phyloP scores from a whole-genome alignment of 2,888 invertebrate genomes.

The Eristalis tenax region DNA sequence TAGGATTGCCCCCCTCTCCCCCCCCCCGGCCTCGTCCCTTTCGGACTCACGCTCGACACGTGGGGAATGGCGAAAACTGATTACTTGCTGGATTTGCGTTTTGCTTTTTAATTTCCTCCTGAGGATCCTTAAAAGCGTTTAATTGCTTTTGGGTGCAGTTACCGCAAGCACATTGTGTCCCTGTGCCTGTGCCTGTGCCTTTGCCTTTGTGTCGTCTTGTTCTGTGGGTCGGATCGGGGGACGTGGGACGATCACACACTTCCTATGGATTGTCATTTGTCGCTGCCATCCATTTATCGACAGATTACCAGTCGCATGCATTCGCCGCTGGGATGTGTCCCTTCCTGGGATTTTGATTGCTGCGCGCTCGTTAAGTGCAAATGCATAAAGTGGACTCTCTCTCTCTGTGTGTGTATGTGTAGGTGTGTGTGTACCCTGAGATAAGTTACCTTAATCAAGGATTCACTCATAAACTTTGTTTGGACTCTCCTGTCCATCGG shows the following conservation, averaged over 20 bases:
- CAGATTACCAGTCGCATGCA: slow-evolving; percentile 70
- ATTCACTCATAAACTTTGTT: slow-evolving; percentile 57
- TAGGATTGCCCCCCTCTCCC: slow-evolving; percentile 39
- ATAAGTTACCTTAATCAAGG: slow-evolving; percentile 71
- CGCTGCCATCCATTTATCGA: slow-evolving; percentile 58
- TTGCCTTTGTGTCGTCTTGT: not conserved
- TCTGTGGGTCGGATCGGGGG: not conserved
- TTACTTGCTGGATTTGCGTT: slow-evolving; percentile 66
- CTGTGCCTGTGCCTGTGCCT: not conserved
- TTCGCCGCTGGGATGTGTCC: slow-evolving; percentile 49
- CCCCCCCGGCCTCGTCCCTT: not conserved
- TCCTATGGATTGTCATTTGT: slow-evolving; percentile 18
- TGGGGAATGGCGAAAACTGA: slow-evolving; percentile 40
- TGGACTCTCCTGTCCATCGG: slow-evolving; percentile 16
- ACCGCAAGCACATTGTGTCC: slow-evolving; percentile 49
- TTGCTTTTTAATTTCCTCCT: slow-evolving; percentile 70
- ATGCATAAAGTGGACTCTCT: slow-evolving; percentile 51
- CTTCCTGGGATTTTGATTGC: slow-evolving; percentile 61
- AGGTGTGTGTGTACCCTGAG: slow-evolving; percentile 45
- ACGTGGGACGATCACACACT: not conserved
- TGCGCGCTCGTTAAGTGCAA: slow-evolving; percentile 64
- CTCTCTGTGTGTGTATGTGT: not conserved
- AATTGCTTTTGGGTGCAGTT: slow-evolving; percentile 72
- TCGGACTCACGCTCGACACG: not conserved
- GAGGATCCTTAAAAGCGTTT: slow-evolving; percentile 71